These are phyloP conservation scores for Ischnura elegans DNA, from an alignment of 2,888 invertebrate genomes.

Conservation along the genomic window DNA sequence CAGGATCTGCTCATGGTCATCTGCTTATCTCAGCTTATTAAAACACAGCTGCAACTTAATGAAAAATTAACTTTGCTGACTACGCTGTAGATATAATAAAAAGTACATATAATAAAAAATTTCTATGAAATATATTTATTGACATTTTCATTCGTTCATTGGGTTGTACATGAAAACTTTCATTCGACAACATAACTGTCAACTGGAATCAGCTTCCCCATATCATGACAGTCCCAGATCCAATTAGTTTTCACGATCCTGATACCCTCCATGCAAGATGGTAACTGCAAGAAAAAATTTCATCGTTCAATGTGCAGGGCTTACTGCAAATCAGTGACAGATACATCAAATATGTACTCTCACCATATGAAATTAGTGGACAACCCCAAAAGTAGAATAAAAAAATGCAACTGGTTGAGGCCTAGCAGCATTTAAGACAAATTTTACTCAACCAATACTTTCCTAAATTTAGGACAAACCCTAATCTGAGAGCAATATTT, in stretches of 20 bases:
- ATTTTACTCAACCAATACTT: too few species aligned
- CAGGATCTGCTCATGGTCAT: slow-evolving; percentile 97
- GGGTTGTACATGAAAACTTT: neutral
- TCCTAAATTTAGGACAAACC: too few species aligned
- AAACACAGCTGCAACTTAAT: slow-evolving; percentile 97
- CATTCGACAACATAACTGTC: slow-evolving; percentile 3
- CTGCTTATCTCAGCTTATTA: slow-evolving; percentile 96
- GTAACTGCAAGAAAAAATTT: slow-evolving; percentile 74
- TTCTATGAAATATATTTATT: slow-evolving; percentile 55
- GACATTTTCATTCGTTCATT: neutral
- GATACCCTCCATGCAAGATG: slow-evolving; percentile 75
- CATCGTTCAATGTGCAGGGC: too few species aligned
- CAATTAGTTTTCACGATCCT: slow-evolving; percentile 81
- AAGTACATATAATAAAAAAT: slow-evolving; percentile 39
- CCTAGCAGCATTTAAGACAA: too few species aligned
- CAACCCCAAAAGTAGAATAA: too few species aligned
- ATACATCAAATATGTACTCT: too few species aligned
- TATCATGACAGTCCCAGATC: slow-evolving; percentile 82
- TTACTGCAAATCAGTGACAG: too few species aligned
- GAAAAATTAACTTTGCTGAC: slow-evolving; percentile 95
- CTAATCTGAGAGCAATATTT: too few species aligned
- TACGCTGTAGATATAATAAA: slow-evolving; percentile 76
- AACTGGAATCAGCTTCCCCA: slow-evolving; percentile 71
- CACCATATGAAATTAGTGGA: too few species aligned
- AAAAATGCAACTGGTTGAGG: too few species aligned